Percentiles rank a stretch among this genome's conserved stretches.
phyloP scores from a whole-genome alignment of 2,797 vertebrate genomes.

The Neopelma chrysocephalum region DNA sequence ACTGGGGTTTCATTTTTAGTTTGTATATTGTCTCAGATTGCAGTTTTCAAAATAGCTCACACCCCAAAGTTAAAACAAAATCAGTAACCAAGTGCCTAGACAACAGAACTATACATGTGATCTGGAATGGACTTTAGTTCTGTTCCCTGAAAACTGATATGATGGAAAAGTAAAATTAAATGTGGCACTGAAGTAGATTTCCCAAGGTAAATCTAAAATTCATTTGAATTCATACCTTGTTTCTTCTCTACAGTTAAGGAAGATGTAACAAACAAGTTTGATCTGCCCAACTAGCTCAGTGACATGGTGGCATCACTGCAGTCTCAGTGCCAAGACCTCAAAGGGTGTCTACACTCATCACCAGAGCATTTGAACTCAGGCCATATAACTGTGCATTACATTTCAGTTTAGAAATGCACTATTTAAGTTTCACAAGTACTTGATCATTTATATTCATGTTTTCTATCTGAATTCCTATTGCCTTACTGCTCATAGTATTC shows the following conservation, averaged over 20 bases:
- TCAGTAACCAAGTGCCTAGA: neutral
- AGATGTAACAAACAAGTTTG: neutral
- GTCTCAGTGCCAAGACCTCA: neutral
- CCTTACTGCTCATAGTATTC: neutral
- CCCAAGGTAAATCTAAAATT: neutral
- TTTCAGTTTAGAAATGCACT: neutral
- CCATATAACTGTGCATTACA: neutral
- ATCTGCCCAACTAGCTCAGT: neutral
- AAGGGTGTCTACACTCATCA: neutral
- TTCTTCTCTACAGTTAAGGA: neutral
- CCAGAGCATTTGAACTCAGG: neutral
- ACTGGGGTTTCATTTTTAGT: neutral
- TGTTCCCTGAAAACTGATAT: neutral
- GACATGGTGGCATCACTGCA: neutral
- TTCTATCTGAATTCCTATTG: neutral
- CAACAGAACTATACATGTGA: neutral
- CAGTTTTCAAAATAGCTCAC: neutral
- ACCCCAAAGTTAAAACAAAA: neutral
- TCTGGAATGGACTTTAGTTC: neutral
- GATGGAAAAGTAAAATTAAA: neutral
- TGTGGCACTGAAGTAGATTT: neutral
- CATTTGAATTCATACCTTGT: neutral
- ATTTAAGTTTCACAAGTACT: neutral
- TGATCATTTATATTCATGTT: neutral
- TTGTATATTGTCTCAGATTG: neutral